phyloP scores from a whole-genome alignment of 2,888 invertebrate genomes.

The Cremastinae sp. region DNA sequence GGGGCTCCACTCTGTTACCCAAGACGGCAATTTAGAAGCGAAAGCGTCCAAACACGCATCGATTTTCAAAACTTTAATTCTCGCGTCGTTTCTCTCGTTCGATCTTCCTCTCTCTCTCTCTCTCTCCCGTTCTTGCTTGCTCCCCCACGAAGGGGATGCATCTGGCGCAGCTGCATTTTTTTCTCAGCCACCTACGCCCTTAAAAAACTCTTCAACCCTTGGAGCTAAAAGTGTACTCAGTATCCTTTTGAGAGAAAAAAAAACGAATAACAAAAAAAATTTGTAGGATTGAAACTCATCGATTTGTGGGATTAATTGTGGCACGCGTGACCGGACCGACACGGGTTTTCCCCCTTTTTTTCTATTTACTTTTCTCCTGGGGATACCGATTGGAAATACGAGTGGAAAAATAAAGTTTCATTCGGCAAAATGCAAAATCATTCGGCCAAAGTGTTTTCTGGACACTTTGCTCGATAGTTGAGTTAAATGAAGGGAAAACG shows the following conservation, averaged over 20 bases:
- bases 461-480: not conserved
- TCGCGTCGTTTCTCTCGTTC: not conserved
- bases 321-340: slow-evolving; percentile 22
- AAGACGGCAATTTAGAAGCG: no score
- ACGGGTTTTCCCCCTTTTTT: not conserved
- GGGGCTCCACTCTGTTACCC: no score
- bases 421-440: slow-evolving; percentile 43
- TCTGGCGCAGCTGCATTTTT: slow-evolving; percentile 70
- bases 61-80: not conserved
- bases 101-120: slow-evolving; percentile 14
- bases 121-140: slow-evolving; percentile 65
- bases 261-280: no score
- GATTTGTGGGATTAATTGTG: no score
- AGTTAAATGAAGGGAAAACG: no score
- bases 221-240: no score
- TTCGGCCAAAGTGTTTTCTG: slow-evolving; percentile 1
- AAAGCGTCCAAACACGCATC: no score
- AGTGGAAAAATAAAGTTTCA: slow-evolving; percentile 11
- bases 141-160: slow-evolving; percentile 59
- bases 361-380: slow-evolving; percentile 2
- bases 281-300: no score
- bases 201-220: slow-evolving; percentile 13
- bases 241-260: no score
- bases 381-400: not conserved
- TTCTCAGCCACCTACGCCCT: not conserved